Base-by-base conservation (phyloP, 2,888 invertebrate genomes). In the Adela reaumurella region DNA sequence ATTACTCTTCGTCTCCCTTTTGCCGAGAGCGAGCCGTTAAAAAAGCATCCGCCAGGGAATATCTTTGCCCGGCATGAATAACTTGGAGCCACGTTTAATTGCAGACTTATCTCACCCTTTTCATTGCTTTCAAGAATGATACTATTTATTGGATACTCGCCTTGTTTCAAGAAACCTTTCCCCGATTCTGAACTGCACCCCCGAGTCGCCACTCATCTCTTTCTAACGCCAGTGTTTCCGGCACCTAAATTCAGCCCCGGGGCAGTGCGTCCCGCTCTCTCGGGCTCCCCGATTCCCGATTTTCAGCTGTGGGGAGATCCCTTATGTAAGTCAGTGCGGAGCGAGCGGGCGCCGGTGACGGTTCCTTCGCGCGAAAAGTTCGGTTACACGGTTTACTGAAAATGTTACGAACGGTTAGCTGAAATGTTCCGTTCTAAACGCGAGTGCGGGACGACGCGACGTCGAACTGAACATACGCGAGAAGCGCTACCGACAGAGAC, bases 281-380 rank as follows among this genome's bases (percentile, higher is more conserved):
- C 35, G 14, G n/a, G 35, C 35, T 35, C 35, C 35, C 35, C n/a
- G 4, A 35, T 35, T 35, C 35, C 35, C 35, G 35, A 35, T 35
- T 35, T 35, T 35, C 35, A 61, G 66, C 65, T 70, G 67, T 66
- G 67, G 67, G 63, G 61, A 60, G 66, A 63, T 73, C 71, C 77
- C 78, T 77, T 77, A 78, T 74, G 73, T 78, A 77, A 77, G 76
- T 65, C 73, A 78, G 78, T 77, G 67, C 69, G 50, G 46, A 56
- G 61, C 68, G 60, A 70, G 74, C 58, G 62, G 59, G 60, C 59
- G 57, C 56, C 54, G 54, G 50, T 49, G 54, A 41, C 28, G 20
- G 45, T 14, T 14, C 46, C 5, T 17, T 28, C 16, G 17, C 6
- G 17, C 43, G 8, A 35, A n/a, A n/a, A 19, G 19, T 8, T 28